These are phyloP conservation scores for Corythoichthys haematopterus DNA, from an alignment of 2,113 vertebrate species.

Conservation along the genomic window DNA sequence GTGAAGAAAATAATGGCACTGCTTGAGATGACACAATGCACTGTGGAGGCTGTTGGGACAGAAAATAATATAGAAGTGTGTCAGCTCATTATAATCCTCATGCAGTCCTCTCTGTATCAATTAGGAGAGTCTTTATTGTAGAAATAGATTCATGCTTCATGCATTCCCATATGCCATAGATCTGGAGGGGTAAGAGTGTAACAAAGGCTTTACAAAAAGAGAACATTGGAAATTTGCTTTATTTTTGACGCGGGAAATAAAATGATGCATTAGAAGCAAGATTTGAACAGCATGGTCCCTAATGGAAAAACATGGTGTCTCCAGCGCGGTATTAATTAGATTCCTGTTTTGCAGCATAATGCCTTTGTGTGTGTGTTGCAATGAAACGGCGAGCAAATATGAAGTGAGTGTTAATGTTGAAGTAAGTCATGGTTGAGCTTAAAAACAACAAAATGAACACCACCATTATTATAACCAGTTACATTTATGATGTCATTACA, in stretches of 20 bases:
- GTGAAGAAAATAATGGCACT: not conserved
- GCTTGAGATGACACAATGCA: not conserved
- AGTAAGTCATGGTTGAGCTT: not conserved
- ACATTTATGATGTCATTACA: too few relatives aligned
- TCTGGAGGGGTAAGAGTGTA: slow-evolving; percentile 39
- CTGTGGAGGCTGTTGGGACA: not conserved
- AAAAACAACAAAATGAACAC: not conserved
- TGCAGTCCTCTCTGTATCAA: slow-evolving; percentile 49
- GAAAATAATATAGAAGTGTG: slow-evolving; percentile 20
- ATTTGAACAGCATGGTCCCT: slow-evolving; percentile 1
- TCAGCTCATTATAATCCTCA: slow-evolving; percentile 40
- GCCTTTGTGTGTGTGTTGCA: not conserved
- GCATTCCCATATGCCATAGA: slow-evolving; percentile 39
- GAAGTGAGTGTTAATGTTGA: not conserved
- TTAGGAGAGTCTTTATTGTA: slow-evolving; percentile 42
- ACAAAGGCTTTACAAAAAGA: slow-evolving; percentile 27
- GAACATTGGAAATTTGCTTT: slow-evolving; percentile 31
- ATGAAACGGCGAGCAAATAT: not conserved
- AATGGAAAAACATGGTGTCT: slow-evolving; percentile 4
- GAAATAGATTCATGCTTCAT: slow-evolving; percentile 43
- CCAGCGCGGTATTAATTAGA: not conserved
- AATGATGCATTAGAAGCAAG: slow-evolving; percentile 25
- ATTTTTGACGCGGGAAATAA: slow-evolving; percentile 30
- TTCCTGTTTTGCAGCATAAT: not conserved
- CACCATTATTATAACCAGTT: not conserved